Conservation (phyloP, 2,113 vertebrate genomes). For the Arizona elegans region DNA sequence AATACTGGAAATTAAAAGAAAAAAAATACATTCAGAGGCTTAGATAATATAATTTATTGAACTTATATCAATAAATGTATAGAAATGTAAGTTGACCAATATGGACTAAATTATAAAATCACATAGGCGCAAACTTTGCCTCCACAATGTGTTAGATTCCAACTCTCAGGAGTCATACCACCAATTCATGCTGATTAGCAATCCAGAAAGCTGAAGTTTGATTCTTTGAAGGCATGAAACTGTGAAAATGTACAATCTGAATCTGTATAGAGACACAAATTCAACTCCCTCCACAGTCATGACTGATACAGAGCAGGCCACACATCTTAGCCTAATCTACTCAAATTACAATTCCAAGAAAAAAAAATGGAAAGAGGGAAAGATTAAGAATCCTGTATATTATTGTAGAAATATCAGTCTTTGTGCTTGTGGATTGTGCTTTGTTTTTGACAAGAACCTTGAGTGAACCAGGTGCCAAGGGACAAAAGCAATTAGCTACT, state of each 20-base stretch:
- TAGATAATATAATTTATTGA: background rate
- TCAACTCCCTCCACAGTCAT: background rate
- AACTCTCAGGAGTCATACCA: background rate
- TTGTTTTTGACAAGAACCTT: background rate
- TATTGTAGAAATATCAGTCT: background rate
- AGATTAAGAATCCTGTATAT: background rate
- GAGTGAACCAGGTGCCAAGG: background rate
- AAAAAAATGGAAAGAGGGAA: background rate
- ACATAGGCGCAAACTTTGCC: background rate
- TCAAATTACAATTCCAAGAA: background rate
- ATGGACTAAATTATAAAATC: background rate
- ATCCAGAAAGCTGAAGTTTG: background rate
- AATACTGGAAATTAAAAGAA: background rate
- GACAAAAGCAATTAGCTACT: background rate
- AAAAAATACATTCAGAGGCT: background rate
- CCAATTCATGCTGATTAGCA: background rate
- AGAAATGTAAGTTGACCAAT: background rate
- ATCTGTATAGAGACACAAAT: background rate
- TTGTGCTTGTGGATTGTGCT: background rate
- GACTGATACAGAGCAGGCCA: background rate
- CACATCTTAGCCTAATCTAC: background rate
- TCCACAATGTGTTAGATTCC: background rate
- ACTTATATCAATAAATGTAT: background rate
- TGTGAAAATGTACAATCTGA: background rate
- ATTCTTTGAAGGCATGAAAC: background rate